Percentiles rank a stretch among this genome's conserved stretches.
phyloP scores from a whole-genome alignment of 2,113 vertebrate genomes.

The Takifugu flavidus region DNA sequence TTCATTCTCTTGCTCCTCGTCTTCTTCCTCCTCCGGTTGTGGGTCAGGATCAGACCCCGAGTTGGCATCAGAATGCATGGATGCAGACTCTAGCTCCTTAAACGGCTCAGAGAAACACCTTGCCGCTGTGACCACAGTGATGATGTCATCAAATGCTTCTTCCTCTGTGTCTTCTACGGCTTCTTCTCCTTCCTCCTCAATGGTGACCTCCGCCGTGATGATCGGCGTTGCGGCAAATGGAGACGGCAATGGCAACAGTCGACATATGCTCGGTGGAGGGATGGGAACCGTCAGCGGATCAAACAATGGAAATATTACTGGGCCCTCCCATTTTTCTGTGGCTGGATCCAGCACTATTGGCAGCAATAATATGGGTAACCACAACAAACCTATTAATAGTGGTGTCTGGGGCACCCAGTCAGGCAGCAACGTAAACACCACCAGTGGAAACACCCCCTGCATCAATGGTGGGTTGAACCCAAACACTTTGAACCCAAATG shows the following conservation, averaged over 20 bases:
- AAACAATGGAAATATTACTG: constrained; percentile 58
- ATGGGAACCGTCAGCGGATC: constrained; percentile 47
- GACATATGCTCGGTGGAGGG: constrained; percentile 59
- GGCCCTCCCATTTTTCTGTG: constrained; percentile 54
- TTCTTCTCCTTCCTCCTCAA: constrained; percentile 46
- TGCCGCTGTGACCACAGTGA: constrained; percentile 76
- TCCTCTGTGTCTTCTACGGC: constrained; percentile 59
- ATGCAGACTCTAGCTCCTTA: constrained; percentile 90
- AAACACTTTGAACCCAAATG: constrained; percentile 94
- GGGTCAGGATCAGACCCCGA: constrained; percentile 84
- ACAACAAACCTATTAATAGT: constrained; percentile 57
- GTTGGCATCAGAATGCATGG: constrained; percentile 92
- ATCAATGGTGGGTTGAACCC: constrained; percentile 90
- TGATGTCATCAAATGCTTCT: constrained; percentile 73
- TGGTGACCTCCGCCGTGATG: constrained; percentile 54
- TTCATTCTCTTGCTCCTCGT: constrained; percentile 68
- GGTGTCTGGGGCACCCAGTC: constrained; percentile 61
- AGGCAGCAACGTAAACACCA: constrained; percentile 47
- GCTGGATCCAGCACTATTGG: constrained; percentile 68
- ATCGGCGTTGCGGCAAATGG: constrained; percentile 76
- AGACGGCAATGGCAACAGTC: constrained; percentile 82
- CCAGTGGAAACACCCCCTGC: constrained; percentile 74
- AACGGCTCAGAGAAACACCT: constrained; percentile 89
- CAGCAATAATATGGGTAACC: constrained; percentile 90
- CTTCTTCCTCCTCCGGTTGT: constrained; percentile 66